Evolutionary conservation across 2,113 vertebrate genomes (phyloP).

Genomic region (Ctenomys sociabilis): DNA sequence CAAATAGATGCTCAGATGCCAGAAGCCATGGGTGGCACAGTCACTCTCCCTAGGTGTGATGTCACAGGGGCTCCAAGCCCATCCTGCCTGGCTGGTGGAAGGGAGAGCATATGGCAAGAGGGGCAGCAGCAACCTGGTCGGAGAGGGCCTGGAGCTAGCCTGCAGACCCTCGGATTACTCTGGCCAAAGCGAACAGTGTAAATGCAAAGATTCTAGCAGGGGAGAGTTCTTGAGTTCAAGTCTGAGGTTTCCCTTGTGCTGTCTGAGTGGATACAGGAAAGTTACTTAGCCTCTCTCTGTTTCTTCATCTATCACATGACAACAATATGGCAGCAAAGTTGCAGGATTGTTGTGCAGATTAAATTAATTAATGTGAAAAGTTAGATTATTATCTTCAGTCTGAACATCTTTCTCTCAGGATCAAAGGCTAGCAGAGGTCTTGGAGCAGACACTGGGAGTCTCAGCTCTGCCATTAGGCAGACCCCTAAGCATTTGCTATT

Average conservation of each 20-base stretch:
- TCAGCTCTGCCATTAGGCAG: background rate
- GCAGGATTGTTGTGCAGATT: too few relatives aligned
- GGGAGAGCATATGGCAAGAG: slow-evolving; percentile 58
- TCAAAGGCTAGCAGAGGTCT: background rate
- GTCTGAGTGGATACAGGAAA: background rate
- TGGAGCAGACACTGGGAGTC: background rate
- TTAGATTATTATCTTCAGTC: background rate
- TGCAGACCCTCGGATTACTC: background rate
- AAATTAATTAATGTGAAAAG: background rate
- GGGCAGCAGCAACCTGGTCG: background rate
- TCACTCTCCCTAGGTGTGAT: background rate
- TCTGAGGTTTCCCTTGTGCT: background rate
- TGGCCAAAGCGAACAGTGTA: background rate
- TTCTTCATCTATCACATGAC: background rate
- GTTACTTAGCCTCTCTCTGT: background rate
- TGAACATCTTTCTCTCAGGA: background rate
- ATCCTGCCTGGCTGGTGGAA: background rate
- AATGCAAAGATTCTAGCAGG: background rate
- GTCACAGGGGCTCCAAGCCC: background rate
- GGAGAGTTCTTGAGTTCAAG: background rate
- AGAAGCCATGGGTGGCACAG: background rate
- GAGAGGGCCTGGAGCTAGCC: background rate
- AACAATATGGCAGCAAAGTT: background rate
- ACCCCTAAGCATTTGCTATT: background rate
- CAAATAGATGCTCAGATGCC: background rate